Evolutionary conservation across 2,888 invertebrate species (phyloP), one percentile per base, ranked within the genome.

Genomic region (Lissonota sp.): DNA sequence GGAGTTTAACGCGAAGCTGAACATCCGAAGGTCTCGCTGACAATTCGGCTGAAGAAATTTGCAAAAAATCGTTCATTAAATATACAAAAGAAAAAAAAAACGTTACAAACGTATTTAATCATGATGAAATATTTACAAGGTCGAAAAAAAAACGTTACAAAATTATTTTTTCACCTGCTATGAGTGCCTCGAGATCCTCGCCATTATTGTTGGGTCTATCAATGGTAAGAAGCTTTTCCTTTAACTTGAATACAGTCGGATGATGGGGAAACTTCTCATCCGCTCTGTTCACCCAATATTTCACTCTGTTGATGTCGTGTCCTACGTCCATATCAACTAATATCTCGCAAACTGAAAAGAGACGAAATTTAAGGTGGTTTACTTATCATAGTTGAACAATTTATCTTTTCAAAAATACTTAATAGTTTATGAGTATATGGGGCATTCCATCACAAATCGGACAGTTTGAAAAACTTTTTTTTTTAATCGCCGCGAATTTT

Each of bases 241-340:
- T 95, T 46, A 98, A 92, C 84, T 94, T 94, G 89, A 96, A 97
- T 51, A 98, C 95, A 10, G 95, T 93, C 44, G 96, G 96, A 92
- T 97, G 95, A 89, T 95, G 95, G 0, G 97, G 96, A 90, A 95
- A 96, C 83, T 95, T 93, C 46, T 94, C 94, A 88, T 96, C 96
- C 4, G 96, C 97, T 90, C 96, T 94, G 86, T 98, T 97, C 88
- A 96, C 95, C 96, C 97, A 98, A 91, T 96, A 97, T 90, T 95
- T 95, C 6, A 96, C 96, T 76, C 94, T 94, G 67, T 95, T 95
- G 64, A 94, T 92, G 88, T 96, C 96, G 85, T 95, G 92, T 62
- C 92, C 91, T 5, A 95, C 93, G 79, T 95, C 95, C 88, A 94
- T 94, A 86, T 95, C 94, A 75, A 95, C 93, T 83, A 97, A 92